Conservation (phyloP, 1,140 invertebrate species). For the Apis laboriosa region DNA sequence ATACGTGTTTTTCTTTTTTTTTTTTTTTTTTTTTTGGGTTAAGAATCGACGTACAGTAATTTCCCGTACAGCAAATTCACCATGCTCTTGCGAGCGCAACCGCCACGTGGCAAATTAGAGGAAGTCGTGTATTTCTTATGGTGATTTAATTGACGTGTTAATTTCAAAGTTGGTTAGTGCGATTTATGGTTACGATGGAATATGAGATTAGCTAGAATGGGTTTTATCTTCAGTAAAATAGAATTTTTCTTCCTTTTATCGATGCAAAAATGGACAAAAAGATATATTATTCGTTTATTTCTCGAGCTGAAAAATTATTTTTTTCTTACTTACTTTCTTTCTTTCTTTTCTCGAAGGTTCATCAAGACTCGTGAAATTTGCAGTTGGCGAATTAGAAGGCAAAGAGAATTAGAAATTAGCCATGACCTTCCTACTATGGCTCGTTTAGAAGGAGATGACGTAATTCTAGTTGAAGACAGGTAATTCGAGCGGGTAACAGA, state of each 20-base stretch:
- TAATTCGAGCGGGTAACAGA: slow-evolving; percentile 5
- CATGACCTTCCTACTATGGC: neutral
- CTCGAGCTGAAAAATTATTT: too few relatives aligned
- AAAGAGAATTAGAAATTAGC: neutral
- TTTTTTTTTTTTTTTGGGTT: neutral
- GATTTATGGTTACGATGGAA: neutral
- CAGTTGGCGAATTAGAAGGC: too few relatives aligned
- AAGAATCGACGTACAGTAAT: neutral
- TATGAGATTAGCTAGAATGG: neutral
- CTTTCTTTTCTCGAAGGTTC: too few relatives aligned
- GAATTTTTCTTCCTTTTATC: neutral
- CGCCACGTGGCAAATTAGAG: neutral
- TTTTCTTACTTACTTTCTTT: too few relatives aligned
- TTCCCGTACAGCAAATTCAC: neutral
- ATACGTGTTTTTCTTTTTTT: neutral
- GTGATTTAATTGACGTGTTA: neutral
- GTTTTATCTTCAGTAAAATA: too few relatives aligned
- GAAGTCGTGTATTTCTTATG: neutral
- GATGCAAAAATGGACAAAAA: neutral
- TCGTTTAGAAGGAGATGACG: neutral
- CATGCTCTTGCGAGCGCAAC: neutral
- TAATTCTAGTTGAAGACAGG: neutral
- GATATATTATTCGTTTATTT: neutral
- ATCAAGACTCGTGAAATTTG: neutral
- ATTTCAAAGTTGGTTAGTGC: neutral